Conservation (phyloP, 2,797 vertebrate species). For the Silurus aristotelis region DNA sequence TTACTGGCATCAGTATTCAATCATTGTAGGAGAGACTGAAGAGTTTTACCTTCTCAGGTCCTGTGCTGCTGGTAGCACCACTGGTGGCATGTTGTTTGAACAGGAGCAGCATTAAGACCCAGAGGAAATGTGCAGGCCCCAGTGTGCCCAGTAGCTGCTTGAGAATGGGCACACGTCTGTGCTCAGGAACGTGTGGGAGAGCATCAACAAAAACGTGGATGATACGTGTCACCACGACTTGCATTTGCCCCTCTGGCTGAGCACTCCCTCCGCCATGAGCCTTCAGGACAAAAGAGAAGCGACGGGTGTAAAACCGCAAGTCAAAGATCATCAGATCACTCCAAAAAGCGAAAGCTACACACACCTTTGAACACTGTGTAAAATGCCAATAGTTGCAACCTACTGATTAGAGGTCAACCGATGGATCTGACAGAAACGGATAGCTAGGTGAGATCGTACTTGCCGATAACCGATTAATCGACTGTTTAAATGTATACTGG, state of each 20-base stretch:
- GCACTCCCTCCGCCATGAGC: conserved; percentile 72
- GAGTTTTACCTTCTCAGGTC: conserved; percentile 81
- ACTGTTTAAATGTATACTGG: too few relatives aligned
- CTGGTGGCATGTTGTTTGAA: conserved; percentile 89
- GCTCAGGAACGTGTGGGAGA: conserved; percentile 90
- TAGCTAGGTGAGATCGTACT: too few relatives aligned
- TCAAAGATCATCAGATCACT: background rate
- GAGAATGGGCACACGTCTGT: conserved; percentile 87
- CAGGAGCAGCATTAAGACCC: conserved; percentile 85
- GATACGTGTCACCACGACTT: conserved; percentile 77
- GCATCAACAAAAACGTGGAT: conserved; percentile 89
- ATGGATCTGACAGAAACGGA: too few relatives aligned
- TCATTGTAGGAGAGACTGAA: background rate
- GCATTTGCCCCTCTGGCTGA: conserved; percentile 66
- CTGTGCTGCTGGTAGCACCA: conserved; percentile 58
- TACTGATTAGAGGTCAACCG: too few relatives aligned
- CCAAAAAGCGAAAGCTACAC: background rate
- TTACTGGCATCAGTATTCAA: background rate
- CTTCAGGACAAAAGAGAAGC: conserved; percentile 62
- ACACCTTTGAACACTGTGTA: background rate
- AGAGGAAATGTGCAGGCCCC: conserved; percentile 85
- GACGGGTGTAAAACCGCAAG: background rate
- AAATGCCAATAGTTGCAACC: background rate
- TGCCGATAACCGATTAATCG: too few relatives aligned
- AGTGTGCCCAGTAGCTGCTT: conserved; percentile 81